Conservation (phyloP, 2,113 vertebrate species). For the Butorides virescens region DNA sequence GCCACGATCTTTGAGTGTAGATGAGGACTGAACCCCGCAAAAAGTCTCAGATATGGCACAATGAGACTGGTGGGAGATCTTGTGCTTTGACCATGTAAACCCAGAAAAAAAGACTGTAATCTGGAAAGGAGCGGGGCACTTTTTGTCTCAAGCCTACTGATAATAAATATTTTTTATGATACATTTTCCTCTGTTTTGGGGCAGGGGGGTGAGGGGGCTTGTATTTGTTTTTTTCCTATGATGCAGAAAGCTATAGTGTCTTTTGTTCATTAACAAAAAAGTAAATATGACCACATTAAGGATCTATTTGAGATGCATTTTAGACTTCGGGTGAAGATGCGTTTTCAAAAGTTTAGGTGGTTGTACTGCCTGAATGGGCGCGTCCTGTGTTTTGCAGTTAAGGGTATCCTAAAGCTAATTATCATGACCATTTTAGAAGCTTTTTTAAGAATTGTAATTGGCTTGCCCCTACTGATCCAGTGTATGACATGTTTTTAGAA, state of each 20-base stretch:
- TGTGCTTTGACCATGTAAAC: neutral
- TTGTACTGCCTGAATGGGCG: neutral
- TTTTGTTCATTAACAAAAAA: neutral
- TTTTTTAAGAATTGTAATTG: neutral
- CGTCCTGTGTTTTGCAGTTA: neutral
- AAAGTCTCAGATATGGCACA: neutral
- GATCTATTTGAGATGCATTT: neutral
- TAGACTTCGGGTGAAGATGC: neutral
- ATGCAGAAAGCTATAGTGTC: neutral
- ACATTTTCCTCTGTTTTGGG: neutral
- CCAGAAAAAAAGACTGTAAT: neutral
- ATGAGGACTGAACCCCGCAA: neutral
- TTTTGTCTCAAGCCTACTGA: neutral
- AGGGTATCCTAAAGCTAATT: neutral
- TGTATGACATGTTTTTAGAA: neutral
- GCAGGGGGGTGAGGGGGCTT: rapidly evolving
- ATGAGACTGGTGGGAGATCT: neutral
- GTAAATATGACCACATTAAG: neutral
- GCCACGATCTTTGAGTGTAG: neutral
- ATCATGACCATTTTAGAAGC: neutral
- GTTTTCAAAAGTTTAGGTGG: neutral
- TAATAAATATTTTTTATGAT: neutral
- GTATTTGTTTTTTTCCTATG: neutral
- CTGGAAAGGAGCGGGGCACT: neutral
- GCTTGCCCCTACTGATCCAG: neutral